Evolutionary conservation across 1,140 invertebrate species (phyloP), one percentile per base, ranked within the genome.

Genomic region (Drosophila malerkotliana): DNA sequence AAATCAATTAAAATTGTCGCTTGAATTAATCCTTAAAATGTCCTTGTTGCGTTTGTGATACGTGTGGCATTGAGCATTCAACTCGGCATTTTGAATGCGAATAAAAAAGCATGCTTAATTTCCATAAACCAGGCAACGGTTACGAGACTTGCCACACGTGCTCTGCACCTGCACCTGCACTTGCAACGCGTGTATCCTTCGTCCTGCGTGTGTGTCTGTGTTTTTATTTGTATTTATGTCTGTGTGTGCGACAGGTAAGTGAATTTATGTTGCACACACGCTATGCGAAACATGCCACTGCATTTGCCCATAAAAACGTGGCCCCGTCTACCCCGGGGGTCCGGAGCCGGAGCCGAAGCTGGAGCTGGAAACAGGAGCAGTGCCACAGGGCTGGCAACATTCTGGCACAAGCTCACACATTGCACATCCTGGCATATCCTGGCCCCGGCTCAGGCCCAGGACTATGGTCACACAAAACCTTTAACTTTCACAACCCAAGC

Each of bases 221-320:
- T 56, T 34, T 56, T 9, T 12, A 14, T 56, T 34, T 64, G 37
- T 61, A 44, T 26, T n/a, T 58, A 48, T 61, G 14, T 55, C 26
- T 51, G 47, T 69, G 62, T 84, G 80, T 73, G 72, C 67, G 81
- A 77, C 81, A 84, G 73, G 77, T 80, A 81, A 77, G 73, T 81
- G 77, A 84, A 84, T 84, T 84, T 84, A 84, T 84, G 81, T 81
- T 84, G 81, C 81, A 85, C 81, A 77, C 53, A 77, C 57, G 73
- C 56, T 77, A 85, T 85, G 81, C 77, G 81, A 84, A 84, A 84
- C 77, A 81, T 84, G 81, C 81, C 81, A 85, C 81, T 84, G 81
- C 77, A 80, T 85, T 69, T 84, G 77, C 32, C 67, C 81, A 84
- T 87, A 81, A 84, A 85, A 80, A 71, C 62, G 77, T 79, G 71